phyloP scores from a whole-genome alignment of 2,113 vertebrate species.

The Percina caprodes region DNA sequence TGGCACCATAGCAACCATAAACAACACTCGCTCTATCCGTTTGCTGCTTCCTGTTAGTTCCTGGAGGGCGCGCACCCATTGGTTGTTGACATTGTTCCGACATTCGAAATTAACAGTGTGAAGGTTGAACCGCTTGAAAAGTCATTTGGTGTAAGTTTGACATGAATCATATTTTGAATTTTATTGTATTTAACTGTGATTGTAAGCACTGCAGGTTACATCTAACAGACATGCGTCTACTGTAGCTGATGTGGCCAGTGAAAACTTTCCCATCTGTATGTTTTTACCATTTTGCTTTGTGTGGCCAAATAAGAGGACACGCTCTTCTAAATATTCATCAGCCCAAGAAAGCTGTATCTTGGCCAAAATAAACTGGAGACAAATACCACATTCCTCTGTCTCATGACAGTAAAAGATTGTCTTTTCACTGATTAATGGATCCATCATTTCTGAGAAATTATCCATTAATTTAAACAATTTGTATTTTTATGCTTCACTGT shows the following conservation, averaged over 20 bases:
- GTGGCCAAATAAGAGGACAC: constrained; percentile 62
- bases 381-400: constrained; percentile 33
- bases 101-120: no score
- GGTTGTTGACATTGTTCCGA: no score
- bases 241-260: constrained; percentile 16
- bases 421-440: neutral
- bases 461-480: neutral
- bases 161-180: neutral
- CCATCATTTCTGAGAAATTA: neutral
- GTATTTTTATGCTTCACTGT: no score
- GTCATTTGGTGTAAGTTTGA: no score
- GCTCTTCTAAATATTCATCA: constrained; percentile 64
- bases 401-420: constrained; percentile 13
- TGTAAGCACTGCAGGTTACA: constrained; percentile 25
- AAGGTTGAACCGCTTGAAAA: no score
- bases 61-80: no score
- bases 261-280: constrained; percentile 53
- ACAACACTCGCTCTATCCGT: no score
- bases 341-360: constrained; percentile 44
- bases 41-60: no score
- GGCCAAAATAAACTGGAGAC: constrained; percentile 62
- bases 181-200: neutral
- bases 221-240: constrained; percentile 13
- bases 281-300: constrained; percentile 53
- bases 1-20: no score